Conservation (phyloP, 1,140 invertebrate genomes). For the Heliothis virescens region DNA sequence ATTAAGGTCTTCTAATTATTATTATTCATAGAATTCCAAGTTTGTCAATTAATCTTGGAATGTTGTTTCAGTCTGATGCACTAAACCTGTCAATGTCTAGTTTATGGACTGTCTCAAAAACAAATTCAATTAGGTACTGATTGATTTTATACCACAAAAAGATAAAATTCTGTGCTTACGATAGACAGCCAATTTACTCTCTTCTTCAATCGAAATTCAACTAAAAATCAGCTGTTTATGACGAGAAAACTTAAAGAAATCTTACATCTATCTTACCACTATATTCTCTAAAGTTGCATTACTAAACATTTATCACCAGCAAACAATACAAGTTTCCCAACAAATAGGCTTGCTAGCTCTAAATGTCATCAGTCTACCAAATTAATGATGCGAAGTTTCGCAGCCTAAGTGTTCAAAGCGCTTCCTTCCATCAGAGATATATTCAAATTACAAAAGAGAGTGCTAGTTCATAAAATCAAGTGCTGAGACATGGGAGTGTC, state of each 20-base stretch:
- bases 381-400: constrained; percentile 41
- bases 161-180: too few relatives aligned
- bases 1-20: not conserved
- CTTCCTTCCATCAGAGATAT: constrained; percentile 28
- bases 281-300: not conserved
- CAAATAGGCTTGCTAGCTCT: not conserved
- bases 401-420: constrained; percentile 23
- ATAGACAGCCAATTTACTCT: too few relatives aligned
- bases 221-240: too few relatives aligned
- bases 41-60: constrained; percentile 5
- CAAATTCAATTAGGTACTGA: too few relatives aligned
- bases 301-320: not conserved
- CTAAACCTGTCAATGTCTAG: not conserved
- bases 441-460: constrained; percentile 48
- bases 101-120: constrained; percentile 16
- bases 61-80: constrained; percentile 1
- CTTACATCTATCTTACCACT: too few relatives aligned
- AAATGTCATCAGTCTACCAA: constrained; percentile 7
- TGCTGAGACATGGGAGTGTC: constrained; percentile 36
- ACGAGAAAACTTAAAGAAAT: too few relatives aligned
- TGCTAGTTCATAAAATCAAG: constrained; percentile 48
- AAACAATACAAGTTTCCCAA: constrained; percentile 2
- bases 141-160: too few relatives aligned
- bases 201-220: too few relatives aligned
- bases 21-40: not conserved